Evolutionary conservation across 2,113 vertebrate genomes (phyloP).

Genomic region (Narcine bancroftii): DNA sequence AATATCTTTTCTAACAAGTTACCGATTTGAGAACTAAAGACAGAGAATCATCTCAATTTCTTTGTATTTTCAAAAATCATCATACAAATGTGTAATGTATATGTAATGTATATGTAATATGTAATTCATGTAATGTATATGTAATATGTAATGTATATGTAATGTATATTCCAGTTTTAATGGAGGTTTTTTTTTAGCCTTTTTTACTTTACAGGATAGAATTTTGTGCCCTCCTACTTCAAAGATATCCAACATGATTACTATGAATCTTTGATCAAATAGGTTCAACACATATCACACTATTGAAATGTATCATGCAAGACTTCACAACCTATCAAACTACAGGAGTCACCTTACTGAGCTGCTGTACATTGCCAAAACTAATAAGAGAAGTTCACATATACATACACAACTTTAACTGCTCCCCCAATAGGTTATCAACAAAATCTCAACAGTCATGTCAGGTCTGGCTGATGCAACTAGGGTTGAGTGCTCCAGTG

Average conservation of each 20-base stretch:
- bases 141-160: too few species aligned
- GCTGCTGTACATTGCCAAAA: background rate
- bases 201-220: background rate
- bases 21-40: background rate
- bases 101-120: too few species aligned
- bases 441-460: background rate
- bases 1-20: background rate
- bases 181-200: too few species aligned
- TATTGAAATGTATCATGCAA: background rate
- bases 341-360: background rate
- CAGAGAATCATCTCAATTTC: background rate
- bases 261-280: background rate
- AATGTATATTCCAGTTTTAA: background rate
- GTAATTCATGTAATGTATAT: too few species aligned
- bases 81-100: background rate
- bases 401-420: background rate
- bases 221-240: background rate
- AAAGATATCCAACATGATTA: background rate
- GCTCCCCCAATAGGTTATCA: conserved; percentile 7
- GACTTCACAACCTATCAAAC: background rate
- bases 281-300: background rate
- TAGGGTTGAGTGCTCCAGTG: background rate
- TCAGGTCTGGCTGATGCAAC: background rate
- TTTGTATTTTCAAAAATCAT: background rate
- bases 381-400: background rate